Evolutionary conservation across 1,140 invertebrate genomes (phyloP), one percentile per base, ranked within the genome.

Genomic region (Apocrypta bakeri): DNA sequence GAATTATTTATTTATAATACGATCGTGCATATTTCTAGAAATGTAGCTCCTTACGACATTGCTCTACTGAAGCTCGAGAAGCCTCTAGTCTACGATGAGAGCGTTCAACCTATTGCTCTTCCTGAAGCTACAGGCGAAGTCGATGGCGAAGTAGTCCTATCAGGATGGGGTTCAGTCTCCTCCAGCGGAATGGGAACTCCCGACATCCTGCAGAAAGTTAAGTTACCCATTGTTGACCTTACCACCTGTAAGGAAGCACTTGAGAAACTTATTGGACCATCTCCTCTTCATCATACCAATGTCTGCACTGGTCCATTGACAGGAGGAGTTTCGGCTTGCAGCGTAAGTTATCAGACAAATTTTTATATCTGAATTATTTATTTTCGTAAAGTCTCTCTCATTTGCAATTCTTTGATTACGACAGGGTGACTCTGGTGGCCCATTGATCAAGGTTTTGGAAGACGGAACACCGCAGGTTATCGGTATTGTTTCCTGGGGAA

Each of bases 401-500:
- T 79, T 29, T 40, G n/a, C 21, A 9, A 31, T 33, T 21, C 42
- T 9, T 31, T 61, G 40, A 63, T 64, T 12, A 40, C 42, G 71
- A 29, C 33, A 88, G 87, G 94, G 94, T 76, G 95, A 95, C 87
- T 95, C 94, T 61, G 95, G 95, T 61, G 94, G 94, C 79, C 94
- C 94, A 27, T 86, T 95, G 66, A 91, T 93, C 31, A 87, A 93
- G 33, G 78, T 29, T 6, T 73, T 83, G 14, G 42, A 25, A 9
- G 14, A 29, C 63, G 81, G 81, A 6, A n/a, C 12, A 4, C 6
- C 11, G 2, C 83, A 87, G 76, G 11, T 86, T 0, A 86, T 96
- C 79, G 96, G 96, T 40, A 88, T 96, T 24, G 95, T 96, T 1
- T 96, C 95, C 3, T 96, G 95, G 94, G 95, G 95, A 17, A 91